Conservation (phyloP, 2,888 invertebrate genomes). For the Callinectes sapidus region DNA sequence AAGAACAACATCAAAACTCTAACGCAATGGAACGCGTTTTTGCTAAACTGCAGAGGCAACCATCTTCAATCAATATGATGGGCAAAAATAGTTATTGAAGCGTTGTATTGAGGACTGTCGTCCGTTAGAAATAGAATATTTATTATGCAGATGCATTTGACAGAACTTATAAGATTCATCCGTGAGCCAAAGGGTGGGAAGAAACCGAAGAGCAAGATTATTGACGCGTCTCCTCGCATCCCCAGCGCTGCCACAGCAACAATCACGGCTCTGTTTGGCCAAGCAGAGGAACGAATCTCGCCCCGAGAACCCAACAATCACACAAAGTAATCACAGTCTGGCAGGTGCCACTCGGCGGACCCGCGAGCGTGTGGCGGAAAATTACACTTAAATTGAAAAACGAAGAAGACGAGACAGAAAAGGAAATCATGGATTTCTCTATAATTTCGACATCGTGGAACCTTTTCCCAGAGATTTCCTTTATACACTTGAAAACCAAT, state of each 20-base stretch:
- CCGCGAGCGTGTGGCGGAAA: conserved; percentile 14
- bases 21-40: not conserved
- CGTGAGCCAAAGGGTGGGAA: conserved; percentile 3
- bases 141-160: not conserved
- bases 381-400: conserved; percentile 37
- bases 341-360: conserved; percentile 13
- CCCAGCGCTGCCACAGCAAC: conserved; percentile 14
- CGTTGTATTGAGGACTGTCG: not conserved
- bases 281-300: conserved; percentile 5
- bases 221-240: conserved; percentile 28
- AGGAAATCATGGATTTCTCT: not conserved
- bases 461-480: not conserved
- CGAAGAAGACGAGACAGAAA: conserved; percentile 13
- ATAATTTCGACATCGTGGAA: not conserved
- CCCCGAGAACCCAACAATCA: conserved; percentile 4
- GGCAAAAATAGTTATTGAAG: not conserved
- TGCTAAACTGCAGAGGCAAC: not conserved
- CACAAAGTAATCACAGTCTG: conserved; percentile 20
- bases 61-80: not conserved
- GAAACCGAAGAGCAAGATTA: not conserved
- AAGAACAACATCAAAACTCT: not conserved
- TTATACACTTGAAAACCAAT: not conserved
- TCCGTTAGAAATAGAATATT: not conserved
- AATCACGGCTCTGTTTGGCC: conserved; percentile 19
- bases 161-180: not conserved